Percentiles rank a stretch among this genome's conserved stretches.
These are phyloP conservation scores for Rattus rattus DNA, from an alignment of 2,113 vertebrate genomes.

Conservation along the genomic window DNA sequence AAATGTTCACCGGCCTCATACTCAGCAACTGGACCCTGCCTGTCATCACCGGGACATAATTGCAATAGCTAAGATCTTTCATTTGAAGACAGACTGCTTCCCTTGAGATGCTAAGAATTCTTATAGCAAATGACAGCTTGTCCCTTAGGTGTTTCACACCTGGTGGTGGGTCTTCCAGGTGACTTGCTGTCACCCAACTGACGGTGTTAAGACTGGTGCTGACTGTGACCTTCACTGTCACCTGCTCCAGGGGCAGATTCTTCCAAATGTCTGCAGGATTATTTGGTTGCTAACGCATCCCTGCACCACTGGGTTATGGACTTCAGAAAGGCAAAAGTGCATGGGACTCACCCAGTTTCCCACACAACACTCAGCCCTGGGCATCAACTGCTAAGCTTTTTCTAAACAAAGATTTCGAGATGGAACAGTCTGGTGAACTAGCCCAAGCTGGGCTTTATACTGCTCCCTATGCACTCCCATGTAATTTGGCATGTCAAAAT, in stretches of 20 bases:
- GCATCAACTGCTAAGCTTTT: background rate
- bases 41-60: background rate
- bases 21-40: background rate
- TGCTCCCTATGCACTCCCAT: background rate
- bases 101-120: conserved; percentile 41
- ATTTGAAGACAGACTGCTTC: conserved; percentile 16
- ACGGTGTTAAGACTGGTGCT: background rate
- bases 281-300: background rate
- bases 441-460: background rate
- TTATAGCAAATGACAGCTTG: background rate
- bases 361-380: background rate
- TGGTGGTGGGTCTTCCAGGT: background rate
- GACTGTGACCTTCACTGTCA: background rate
- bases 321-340: background rate
- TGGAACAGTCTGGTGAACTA: background rate
- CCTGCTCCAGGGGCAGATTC: background rate
- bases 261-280: background rate
- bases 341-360: background rate
- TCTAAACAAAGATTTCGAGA: conserved; percentile 2
- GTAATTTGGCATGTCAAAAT: conserved; percentile 65
- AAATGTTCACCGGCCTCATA: background rate
- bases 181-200: background rate
- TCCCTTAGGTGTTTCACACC: background rate
- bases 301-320: background rate
- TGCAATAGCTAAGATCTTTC: background rate